phyloP scores from a whole-genome alignment of 2,888 invertebrate species.

The Rhopalosiphum nymphaeae region DNA sequence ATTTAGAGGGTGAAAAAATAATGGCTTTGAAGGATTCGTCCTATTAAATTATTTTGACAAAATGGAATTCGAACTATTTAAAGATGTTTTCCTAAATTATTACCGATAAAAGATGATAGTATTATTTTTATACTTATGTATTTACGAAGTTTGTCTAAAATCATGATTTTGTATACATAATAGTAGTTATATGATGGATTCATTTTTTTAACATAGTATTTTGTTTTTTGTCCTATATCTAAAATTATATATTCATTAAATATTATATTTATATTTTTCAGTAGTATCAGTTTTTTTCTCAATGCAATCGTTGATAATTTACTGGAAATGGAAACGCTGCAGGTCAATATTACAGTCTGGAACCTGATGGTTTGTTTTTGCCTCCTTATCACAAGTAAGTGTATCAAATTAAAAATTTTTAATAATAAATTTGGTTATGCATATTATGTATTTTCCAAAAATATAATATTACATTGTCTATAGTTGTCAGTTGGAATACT shows the following conservation, averaged over 20 bases:
- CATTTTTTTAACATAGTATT: neutral
- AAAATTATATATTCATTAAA: neutral
- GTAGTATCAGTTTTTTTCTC: conserved; percentile 28
- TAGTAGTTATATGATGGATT: neutral
- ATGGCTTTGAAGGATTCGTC: neutral
- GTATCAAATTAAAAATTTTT: neutral
- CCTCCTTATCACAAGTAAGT: conserved; percentile 30
- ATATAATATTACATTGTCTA: neutral
- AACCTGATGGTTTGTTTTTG: conserved; percentile 41
- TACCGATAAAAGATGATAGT: neutral
- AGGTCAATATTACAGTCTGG: conserved; percentile 26
- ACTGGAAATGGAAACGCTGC: conserved; percentile 57
- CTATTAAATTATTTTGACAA: neutral
- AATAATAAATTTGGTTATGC: neutral
- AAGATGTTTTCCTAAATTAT: neutral
- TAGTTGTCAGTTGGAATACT: neutral
- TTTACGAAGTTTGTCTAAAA: neutral
- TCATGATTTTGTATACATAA: neutral
- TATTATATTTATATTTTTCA: conserved; percentile 11
- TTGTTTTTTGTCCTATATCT: neutral
- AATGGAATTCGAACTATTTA: neutral
- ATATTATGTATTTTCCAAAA: neutral
- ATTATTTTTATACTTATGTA: neutral
- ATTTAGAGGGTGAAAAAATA: neutral
- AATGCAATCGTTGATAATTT: conserved; percentile 50